Conservation (phyloP, 2,888 invertebrate genomes). For the Danaus chrysippus region DNA sequence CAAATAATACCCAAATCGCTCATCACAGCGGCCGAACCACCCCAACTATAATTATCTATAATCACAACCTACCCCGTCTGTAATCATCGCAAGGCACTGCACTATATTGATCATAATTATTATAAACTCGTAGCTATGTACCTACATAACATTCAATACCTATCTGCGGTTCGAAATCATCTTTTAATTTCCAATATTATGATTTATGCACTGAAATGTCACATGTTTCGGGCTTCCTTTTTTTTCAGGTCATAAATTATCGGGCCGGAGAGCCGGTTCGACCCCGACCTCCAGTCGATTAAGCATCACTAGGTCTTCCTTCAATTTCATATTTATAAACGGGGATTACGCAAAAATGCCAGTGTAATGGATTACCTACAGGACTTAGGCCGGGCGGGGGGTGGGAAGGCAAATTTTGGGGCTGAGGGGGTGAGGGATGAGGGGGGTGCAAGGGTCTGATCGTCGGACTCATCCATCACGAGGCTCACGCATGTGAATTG, state of each 20-base stretch:
- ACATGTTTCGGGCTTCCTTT: constrained; percentile 39
- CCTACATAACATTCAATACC: constrained; percentile 31
- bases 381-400: constrained; percentile 66
- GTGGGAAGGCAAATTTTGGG: constrained; percentile 71
- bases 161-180: constrained; percentile 32
- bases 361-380: constrained; percentile 78
- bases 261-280: constrained; percentile 56
- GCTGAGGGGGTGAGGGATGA: constrained; percentile 70
- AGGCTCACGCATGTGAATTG: constrained; percentile 78
- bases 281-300: constrained; percentile 78
- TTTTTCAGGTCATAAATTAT: constrained; percentile 63
- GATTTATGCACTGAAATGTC: constrained; percentile 27
- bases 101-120: constrained; percentile 46
- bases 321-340: constrained; percentile 80
- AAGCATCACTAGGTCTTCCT: constrained; percentile 76
- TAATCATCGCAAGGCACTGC: constrained; percentile 52
- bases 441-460: constrained; percentile 73
- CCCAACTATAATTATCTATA: constrained; percentile 73
- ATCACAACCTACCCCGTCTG: constrained; percentile 47
- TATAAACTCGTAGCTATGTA: constrained; percentile 46
- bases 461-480: constrained; percentile 77
- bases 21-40: constrained; percentile 65
- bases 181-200: constrained; percentile 27
- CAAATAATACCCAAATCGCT: constrained; percentile 83
- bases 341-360: constrained; percentile 79